These are phyloP conservation scores for Oryzias sinensis DNA, from an alignment of 2,797 vertebrate genomes.

Conservation along the genomic window DNA sequence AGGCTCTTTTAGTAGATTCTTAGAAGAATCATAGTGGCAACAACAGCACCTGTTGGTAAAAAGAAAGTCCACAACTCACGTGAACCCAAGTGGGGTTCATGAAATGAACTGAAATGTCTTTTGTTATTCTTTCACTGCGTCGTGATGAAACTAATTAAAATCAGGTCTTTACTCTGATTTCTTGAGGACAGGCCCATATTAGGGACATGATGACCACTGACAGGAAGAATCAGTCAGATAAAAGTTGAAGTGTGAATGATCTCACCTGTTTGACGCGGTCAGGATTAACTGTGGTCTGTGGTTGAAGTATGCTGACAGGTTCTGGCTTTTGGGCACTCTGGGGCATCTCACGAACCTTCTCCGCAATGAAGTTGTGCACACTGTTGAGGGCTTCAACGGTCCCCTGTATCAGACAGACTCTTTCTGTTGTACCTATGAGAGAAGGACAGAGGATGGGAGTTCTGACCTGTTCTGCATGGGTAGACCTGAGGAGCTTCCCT, in stretches of 20 bases:
- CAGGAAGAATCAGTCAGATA: too few species aligned
- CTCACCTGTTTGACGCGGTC: conserved; percentile 99
- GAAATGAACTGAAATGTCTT: too few species aligned
- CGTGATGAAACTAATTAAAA: too few species aligned
- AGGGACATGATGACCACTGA: too few species aligned
- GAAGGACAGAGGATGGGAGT: conserved; percentile 37
- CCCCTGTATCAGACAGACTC: conserved; percentile 99
- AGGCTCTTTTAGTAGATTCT: too few species aligned
- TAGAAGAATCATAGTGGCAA: too few species aligned
- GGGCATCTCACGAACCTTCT: conserved; percentile 99
- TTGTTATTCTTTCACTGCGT: too few species aligned
- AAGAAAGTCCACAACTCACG: too few species aligned
- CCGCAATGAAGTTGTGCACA: conserved; percentile 98
- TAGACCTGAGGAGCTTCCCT: conserved; percentile 33
- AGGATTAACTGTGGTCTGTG: conserved; percentile 98
- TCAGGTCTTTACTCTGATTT: too few species aligned
- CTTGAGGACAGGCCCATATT: too few species aligned
- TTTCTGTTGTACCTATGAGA: conserved; percentile 92
- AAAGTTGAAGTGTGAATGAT: conserved; percentile 12
- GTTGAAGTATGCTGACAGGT: conserved; percentile 98
- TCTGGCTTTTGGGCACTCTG: conserved; percentile 98
- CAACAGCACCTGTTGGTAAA: too few species aligned
- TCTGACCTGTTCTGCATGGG: conserved; percentile 11
- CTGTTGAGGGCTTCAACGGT: conserved; percentile 98
- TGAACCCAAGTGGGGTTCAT: too few species aligned